Base-by-base conservation (phyloP, 1,140 invertebrate species). In the Onthophagus taurus region DNA sequence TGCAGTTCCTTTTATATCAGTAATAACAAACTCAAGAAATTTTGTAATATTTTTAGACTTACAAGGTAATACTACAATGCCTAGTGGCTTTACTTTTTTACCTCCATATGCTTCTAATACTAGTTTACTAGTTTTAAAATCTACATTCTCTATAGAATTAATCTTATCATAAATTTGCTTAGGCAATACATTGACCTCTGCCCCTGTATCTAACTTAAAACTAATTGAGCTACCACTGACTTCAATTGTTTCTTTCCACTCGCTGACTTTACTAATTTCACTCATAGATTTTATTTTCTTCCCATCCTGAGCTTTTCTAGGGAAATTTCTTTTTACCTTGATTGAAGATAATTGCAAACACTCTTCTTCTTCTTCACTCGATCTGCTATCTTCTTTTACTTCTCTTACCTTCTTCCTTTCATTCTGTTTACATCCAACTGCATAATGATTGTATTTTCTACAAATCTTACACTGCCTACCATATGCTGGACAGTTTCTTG, bases 401-500 rank as follows among this genome's bases (percentile, higher is more conserved):
- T 11, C 20, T 30, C n/a, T 30, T 17, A 23, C 14, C 17, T 2
- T 33, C 31, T 33, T 33, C 31, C 17, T 33, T 33, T 33, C 17
- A 12, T 33, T 33, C 17, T 33, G 31, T 13, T 2, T 33, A 13
- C 31, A 33, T 3, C 31, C 17, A 14, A 33, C 31, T 8, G 44
- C 23, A 35, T 50, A 52, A 36, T 54, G 42, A 36, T 53, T 54
- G 16, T 30, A 13, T 14, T 33, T 47, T 5, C 35, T 24, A 45
- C 45, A 50, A 35, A 29, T 44, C 11, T 23, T 29, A 31, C 50
- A 51, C 11, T 12, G 35, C 43, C 52, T 53, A 13, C 51, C 53
- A 42, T 21, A 55, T 16, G 45, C 53, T 17, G 50, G 55, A 34
- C 53, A 54, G 7, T 31, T 21, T 33, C 13, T 33, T 2, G 31